A percentile compares a stretch with the other conserved stretches of the same genome.
Evolutionary conservation across 2,797 vertebrate genomes (phyloP).

Genomic region (Babyrousa celebensis): DNA sequence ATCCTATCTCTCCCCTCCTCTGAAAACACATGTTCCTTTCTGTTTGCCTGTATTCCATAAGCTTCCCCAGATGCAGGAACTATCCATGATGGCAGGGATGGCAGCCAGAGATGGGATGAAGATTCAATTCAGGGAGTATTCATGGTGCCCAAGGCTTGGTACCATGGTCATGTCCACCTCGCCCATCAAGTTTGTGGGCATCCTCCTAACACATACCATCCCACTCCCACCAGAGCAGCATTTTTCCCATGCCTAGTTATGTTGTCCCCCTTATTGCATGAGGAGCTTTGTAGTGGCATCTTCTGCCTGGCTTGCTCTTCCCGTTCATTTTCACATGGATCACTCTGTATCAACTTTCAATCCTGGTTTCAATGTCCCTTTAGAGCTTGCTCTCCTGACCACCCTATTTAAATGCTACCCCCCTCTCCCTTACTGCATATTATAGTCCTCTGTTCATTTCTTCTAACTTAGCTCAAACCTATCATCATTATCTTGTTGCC

Average conservation of each 20-base stretch:
- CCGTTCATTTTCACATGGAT: not conserved
- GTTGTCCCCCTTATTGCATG: rapidly evolving
- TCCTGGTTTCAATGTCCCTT: not conserved
- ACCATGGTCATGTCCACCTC: rapidly evolving
- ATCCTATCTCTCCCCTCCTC: not conserved
- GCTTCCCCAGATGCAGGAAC: not conserved
- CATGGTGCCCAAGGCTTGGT: not conserved
- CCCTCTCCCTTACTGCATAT: not conserved
- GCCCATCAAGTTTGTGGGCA: not conserved
- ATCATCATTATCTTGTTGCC: not conserved
- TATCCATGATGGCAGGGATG: rapidly evolving
- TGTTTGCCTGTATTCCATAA: not conserved
- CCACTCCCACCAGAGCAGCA: not conserved
- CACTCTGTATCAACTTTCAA: not conserved
- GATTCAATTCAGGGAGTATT: not conserved
- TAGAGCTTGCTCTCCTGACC: not conserved
- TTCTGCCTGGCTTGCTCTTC: not conserved
- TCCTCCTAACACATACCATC: not conserved
- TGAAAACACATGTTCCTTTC: not conserved
- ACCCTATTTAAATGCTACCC: not conserved
- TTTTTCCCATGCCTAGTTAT: not conserved
- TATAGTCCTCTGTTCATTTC: not conserved
- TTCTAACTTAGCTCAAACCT: not conserved
- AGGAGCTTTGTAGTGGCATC: not conserved
- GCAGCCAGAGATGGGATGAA: rapidly evolving